phyloP scores from a whole-genome alignment of 2,888 invertebrate genomes.

The Meiosimyza decipiens region DNA sequence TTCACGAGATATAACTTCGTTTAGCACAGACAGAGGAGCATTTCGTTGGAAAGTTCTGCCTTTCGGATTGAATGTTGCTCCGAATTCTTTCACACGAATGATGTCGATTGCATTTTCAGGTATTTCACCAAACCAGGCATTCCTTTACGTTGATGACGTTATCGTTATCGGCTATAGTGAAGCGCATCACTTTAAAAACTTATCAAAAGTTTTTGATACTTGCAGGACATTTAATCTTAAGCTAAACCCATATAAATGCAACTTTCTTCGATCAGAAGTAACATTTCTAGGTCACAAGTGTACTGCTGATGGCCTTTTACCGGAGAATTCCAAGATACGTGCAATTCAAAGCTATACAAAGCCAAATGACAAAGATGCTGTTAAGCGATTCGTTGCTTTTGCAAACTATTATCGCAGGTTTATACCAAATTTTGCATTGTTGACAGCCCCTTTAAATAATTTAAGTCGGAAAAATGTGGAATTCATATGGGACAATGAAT shows the following conservation, averaged over 20 bases:
- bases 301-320: constrained; percentile 35
- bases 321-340: constrained; percentile 31
- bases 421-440: constrained; percentile 5
- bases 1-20: not conserved
- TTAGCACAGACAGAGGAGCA: constrained; percentile 20
- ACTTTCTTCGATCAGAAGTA: constrained; percentile 43
- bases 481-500: constrained; percentile 35
- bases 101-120: constrained; percentile 42
- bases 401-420: not conserved
- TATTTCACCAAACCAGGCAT: constrained; percentile 8
- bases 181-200: constrained; percentile 36
- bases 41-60: constrained; percentile 27
- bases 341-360: constrained; percentile 33
- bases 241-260: constrained; percentile 44
- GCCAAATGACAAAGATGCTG: constrained; percentile 15
- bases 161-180: constrained; percentile 39
- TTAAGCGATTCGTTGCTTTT: constrained; percentile 37
- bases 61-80: constrained; percentile 15
- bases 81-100: constrained; percentile 40
- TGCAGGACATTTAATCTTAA: constrained; percentile 37
- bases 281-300: constrained; percentile 40
- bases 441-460: constrained; percentile 17
- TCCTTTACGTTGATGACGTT: constrained; percentile 8
- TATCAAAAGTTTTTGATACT: constrained; percentile 25
- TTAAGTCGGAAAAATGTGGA: constrained; percentile 34